Percentiles rank a stretch among this genome's conserved stretches.
Evolutionary conservation across 1,140 invertebrate genomes (phyloP).

Genomic region (Anastrepha ludens): DNA sequence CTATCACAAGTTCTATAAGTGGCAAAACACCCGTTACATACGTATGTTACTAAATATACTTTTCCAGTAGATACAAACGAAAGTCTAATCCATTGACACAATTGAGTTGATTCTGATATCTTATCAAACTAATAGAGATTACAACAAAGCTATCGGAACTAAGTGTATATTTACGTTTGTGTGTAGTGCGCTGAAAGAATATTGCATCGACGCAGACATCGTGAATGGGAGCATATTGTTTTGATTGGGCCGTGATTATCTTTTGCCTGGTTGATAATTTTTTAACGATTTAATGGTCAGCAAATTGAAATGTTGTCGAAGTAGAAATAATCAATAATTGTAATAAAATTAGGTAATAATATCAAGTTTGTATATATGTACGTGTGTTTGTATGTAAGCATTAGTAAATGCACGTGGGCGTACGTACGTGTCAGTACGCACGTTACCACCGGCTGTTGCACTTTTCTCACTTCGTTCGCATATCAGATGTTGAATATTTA

Average conservation of each 20-base stretch:
- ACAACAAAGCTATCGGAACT: not conserved
- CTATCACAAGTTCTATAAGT: too few relatives aligned
- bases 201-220: not conserved
- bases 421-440: too few relatives aligned
- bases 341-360: not conserved
- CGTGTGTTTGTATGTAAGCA: too few relatives aligned
- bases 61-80: too few relatives aligned
- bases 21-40: too few relatives aligned
- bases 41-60: too few relatives aligned
- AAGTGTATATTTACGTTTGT: not conserved
- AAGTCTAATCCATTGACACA: too few relatives aligned
- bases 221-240: not conserved
- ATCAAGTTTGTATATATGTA: too few relatives aligned
- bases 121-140: conserved; percentile 26
- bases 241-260: not conserved
- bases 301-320: not conserved
- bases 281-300: not conserved
- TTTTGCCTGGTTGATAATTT: not conserved
- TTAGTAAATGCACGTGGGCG: too few relatives aligned
- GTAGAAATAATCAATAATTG: not conserved
- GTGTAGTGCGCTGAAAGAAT: not conserved
- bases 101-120: not conserved
- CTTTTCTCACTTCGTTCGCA: too few relatives aligned
- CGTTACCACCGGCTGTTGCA: too few relatives aligned
- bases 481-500: too few relatives aligned